Percentiles rank a stretch among this genome's conserved stretches.
phyloP scores from a whole-genome alignment of 2,113 vertebrate species.

The Paramisgurnus dabryanus region DNA sequence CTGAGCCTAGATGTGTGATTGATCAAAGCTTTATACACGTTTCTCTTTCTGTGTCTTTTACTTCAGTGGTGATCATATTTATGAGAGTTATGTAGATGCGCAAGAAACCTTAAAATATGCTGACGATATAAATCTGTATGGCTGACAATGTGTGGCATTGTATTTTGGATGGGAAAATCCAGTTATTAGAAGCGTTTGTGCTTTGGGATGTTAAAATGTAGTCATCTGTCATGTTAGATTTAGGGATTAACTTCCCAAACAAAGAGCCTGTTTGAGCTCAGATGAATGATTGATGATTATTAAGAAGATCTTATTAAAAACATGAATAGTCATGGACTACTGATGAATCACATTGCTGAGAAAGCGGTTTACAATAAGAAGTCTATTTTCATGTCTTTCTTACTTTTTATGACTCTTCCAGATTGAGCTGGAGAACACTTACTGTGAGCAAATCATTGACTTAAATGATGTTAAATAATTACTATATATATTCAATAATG shows the following conservation, averaged over 20 bases:
- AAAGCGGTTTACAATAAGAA: neutral
- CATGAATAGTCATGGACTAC: neutral
- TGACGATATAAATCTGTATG: neutral
- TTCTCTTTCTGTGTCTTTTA: neutral
- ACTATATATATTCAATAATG: neutral
- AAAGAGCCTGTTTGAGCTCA: neutral
- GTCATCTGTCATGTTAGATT: neutral
- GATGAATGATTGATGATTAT: neutral
- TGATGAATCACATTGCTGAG: neutral
- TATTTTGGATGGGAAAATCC: neutral
- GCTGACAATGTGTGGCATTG: neutral
- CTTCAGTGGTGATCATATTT: neutral
- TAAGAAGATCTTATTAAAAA: neutral
- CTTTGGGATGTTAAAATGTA: neutral
- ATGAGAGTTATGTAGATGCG: neutral
- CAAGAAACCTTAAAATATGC: neutral
- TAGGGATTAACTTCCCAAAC: neutral
- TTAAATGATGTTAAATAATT: neutral
- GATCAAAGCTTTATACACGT: constrained; percentile 2
- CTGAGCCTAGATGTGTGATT: neutral
- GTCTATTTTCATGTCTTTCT: neutral
- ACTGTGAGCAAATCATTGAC: constrained; percentile 8
- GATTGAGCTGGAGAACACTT: neutral
- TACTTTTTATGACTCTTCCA: neutral
- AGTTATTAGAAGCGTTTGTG: neutral